phyloP scores from a whole-genome alignment of 2,113 vertebrate genomes.

The Centropus unirufus region DNA sequence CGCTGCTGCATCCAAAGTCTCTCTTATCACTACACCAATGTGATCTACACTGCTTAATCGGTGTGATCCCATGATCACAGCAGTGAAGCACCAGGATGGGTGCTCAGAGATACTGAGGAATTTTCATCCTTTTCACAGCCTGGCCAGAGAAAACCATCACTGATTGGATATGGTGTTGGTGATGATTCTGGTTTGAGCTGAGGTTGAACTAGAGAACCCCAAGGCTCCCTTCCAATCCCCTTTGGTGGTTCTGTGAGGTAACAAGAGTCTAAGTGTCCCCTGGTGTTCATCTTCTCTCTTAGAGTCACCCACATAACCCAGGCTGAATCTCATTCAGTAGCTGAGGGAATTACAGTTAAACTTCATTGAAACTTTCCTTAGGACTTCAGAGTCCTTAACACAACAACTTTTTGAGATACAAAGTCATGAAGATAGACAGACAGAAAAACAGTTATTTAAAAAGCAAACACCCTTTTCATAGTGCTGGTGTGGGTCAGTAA shows the following conservation, averaged over 20 bases:
- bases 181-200: background rate
- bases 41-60: background rate
- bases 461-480: background rate
- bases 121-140: background rate
- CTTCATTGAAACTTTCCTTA: background rate
- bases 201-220: background rate
- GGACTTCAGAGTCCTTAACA: background rate
- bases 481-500: background rate
- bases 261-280: background rate
- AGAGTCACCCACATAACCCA: background rate
- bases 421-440: background rate
- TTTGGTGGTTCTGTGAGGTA: background rate
- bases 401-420: background rate
- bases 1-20: background rate
- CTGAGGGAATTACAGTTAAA: background rate
- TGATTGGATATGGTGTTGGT: background rate
- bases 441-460: background rate
- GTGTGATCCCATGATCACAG: background rate
- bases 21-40: background rate
- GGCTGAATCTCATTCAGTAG: background rate
- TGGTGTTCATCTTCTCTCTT: background rate
- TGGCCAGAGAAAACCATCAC: background rate
- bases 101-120: background rate
- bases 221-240: background rate
- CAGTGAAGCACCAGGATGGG: background rate